Evolutionary conservation across 2,888 invertebrate genomes (phyloP), one percentile per base, ranked within the genome.

Genomic region (Malthinus flaveolus): DNA sequence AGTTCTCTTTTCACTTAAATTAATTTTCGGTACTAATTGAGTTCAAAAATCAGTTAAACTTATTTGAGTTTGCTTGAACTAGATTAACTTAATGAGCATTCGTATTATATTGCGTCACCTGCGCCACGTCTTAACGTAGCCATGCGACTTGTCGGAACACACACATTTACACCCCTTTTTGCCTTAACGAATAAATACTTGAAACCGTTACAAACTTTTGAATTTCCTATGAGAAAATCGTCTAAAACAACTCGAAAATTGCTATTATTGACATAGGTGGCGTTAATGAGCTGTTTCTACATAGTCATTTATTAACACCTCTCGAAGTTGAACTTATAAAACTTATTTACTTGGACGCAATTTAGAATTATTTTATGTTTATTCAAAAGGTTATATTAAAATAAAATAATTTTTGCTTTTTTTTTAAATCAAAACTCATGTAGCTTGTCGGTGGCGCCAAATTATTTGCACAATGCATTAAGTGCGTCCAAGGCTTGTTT

Each of bases 231-330:
- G 69, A 69, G 69, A 69, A 67, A 66, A 62, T 59, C 52, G 58
- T 52, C 52, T 37, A 47, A 55, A 51, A 63, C 53, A 62, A 61
- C 61, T 60, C 62, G 48, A 59, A 65, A 49, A 49, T 67, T 66
- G 65, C 62, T 61, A 65, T 61, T 66, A 62, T 68, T 65, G 66
- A 64, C 61, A 63, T 58, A 64, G 61, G 59, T 57, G 57, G 60
- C 59, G 66, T 68, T 68, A 68, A 70, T 52, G 66, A 57, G 57
- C 62, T 64, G 33, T 65, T 58, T 67, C 65, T 66, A 67, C 66
- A 64, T 66, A 62, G 61, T 64, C 62, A 61, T 67, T 69, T 64
- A 68, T 70, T 71, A 71, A 66, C 72, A 71, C 71, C 71, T 71
- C 65, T 72, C 69, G 66, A 65, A 68, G 67, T 68, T 69, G 66